Evolutionary conservation across 2,888 invertebrate species (phyloP).

Genomic region (Arrhopalites spinosus): DNA sequence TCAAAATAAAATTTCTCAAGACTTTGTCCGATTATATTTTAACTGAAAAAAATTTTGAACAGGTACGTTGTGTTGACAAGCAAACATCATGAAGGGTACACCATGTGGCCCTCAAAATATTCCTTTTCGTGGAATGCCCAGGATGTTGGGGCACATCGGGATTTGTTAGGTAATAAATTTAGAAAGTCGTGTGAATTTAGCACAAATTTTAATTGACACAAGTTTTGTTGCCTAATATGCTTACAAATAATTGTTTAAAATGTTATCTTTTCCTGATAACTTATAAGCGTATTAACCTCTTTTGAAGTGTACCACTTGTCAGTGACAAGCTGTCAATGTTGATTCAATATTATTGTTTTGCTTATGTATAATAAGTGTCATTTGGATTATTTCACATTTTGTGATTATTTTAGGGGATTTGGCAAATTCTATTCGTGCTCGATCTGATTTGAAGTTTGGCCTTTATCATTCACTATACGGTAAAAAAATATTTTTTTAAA

Average conservation of each 20-base stretch:
- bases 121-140: conserved; percentile 63
- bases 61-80: conserved; percentile 63
- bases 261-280: background rate
- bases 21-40: background rate
- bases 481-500: too few relatives aligned
- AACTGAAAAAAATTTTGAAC: too few relatives aligned
- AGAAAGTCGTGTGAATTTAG: background rate
- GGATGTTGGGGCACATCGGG: conserved; percentile 62
- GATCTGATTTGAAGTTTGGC: conserved; percentile 73
- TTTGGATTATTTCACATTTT: background rate
- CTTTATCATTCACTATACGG: conserved; percentile 82
- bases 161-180: conserved; percentile 59
- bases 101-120: conserved; percentile 61
- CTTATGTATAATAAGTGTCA: background rate
- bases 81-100: conserved; percentile 64
- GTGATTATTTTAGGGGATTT: conserved; percentile 67
- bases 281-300: too few relatives aligned
- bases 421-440: conserved; percentile 68
- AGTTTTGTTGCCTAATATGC: background rate
- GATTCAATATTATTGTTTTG: too few relatives aligned
- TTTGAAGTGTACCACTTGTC: too few relatives aligned
- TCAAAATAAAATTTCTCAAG: conserved; percentile 65
- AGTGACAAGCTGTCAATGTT: too few relatives aligned
- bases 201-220: background rate
- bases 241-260: background rate